Base-by-base conservation (phyloP, 1,140 invertebrate genomes). In the Bombus consobrinus region DNA sequence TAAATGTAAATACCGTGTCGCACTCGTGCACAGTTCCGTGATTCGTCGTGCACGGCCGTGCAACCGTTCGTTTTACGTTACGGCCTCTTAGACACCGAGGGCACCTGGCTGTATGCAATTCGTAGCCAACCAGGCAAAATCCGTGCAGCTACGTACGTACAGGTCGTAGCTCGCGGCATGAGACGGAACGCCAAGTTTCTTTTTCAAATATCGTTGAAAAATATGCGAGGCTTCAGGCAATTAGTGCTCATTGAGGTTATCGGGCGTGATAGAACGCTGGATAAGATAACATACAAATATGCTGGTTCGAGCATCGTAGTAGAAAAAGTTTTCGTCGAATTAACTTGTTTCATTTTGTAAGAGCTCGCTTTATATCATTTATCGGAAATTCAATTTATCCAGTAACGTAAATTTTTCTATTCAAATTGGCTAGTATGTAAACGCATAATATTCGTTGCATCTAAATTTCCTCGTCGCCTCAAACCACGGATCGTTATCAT, bases 101-200 rank as follows among this genome's bases (percentile, higher is more conserved):
- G 68, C 80, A 81, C 83, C 88, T 88, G 69, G 66, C 53, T 84
- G 72, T 85, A 86, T 78, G 87, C 88, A 79, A 87, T 88, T 88
- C 74, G 88, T 71, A 79, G 74, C 75, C 83, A 86, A 37, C 83
- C 81, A 39, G 28, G 82, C 73, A 78, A 80, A 87, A 87, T 83
- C 82, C 68, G 72, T 66, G 86, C 68, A 81, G 85, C 88, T 39
- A 53, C 47, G 43, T 57, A 59, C 62, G 28, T 25, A 12, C 59
- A 12, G 25, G 28, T 28, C 28, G 59, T 28, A 53, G 47, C 9
- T n/a, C 10, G 28, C 59, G 10, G 59, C 64, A 57, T 37, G 53
- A 75, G 53, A 68, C 62, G 66, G 34, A 69, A 28, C 64, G 73
- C 47, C 4, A 39, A 34, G 32, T 37, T 34, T 57, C 32, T 32